Evolutionary conservation across 2,888 invertebrate genomes (phyloP).

Genomic region (Aphrophora alni): DNA sequence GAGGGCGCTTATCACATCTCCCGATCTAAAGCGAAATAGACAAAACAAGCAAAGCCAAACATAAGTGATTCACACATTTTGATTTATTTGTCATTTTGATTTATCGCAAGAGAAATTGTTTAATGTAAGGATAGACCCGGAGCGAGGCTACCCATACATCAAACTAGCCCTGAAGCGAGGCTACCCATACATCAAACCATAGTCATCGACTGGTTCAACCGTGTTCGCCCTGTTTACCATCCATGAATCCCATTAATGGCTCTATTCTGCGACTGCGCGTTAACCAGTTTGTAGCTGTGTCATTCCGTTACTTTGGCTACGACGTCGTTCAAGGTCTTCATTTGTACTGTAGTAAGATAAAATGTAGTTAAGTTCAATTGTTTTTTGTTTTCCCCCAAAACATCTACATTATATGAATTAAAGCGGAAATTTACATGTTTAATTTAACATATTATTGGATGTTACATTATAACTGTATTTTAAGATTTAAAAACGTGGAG

Average conservation of each 20-base stretch:
- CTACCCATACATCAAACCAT: constrained; percentile 6
- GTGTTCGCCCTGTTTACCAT: background rate
- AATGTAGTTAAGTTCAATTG: no score
- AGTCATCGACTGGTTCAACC: background rate
- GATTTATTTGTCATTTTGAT: constrained; percentile 1
- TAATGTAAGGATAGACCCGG: background rate
- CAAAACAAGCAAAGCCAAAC: background rate
- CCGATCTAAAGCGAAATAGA: background rate
- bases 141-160: constrained; percentile 5
- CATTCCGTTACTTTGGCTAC: background rate
- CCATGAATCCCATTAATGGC: constrained; percentile 6
- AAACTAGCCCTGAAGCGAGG: background rate
- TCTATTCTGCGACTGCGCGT: background rate
- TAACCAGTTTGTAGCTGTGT: background rate
- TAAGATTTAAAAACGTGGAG: background rate
- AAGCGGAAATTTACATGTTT: no score
- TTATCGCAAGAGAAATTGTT: background rate
- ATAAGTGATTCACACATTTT: background rate
- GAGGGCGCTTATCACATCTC: background rate
- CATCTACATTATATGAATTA: no score
- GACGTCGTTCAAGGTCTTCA: background rate
- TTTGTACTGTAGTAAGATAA: background rate
- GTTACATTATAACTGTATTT: no score
- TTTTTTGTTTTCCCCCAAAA: no score
- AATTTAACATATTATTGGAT: no score